A percentile compares a stretch with the other conserved stretches of the same genome.
Conservation (phyloP, 2,888 invertebrate species). For the Chymomyza fuscimana region DNA sequence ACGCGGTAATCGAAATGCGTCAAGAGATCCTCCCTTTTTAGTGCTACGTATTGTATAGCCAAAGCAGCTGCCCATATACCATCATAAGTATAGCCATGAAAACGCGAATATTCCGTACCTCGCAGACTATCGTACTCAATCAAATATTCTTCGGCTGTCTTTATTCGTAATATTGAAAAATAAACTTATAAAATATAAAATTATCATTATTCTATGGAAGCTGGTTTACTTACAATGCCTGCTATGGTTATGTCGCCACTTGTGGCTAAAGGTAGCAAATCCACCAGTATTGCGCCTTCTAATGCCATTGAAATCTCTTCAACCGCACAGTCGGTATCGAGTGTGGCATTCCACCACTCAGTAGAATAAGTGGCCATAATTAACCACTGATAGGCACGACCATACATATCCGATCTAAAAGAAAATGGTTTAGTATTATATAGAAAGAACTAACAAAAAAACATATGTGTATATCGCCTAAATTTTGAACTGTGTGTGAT, state of each 20-base stretch:
- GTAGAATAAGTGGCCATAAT: conserved; percentile 92
- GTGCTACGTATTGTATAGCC: conserved; percentile 94
- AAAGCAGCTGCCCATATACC: conserved; percentile 98
- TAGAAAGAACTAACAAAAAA: not conserved
- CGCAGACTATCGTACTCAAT: conserved; percentile 90
- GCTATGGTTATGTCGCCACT: conserved; percentile 93
- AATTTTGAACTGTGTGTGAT: too few relatives aligned
- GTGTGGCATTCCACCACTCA: conserved; percentile 85
- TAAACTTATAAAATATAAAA: not conserved
- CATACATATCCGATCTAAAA: conserved; percentile 89
- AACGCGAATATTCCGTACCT: conserved; percentile 92
- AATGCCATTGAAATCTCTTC: conserved; percentile 88
- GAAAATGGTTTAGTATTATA: not conserved
- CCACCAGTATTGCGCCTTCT: conserved; percentile 93
- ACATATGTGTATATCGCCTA: too few relatives aligned
- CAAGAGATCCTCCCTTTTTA: conserved; percentile 88
- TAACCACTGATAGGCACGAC: conserved; percentile 96
- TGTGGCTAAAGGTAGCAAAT: conserved; percentile 91
- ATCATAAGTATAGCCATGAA: conserved; percentile 99
- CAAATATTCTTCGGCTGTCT: conserved; percentile 95
- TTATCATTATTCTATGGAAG: not conserved
- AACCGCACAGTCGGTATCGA: conserved; percentile 85
- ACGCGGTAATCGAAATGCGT: conserved; percentile 92
- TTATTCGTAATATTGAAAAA: conserved; percentile 56
- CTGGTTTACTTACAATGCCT: conserved; percentile 86